phyloP scores from a whole-genome alignment of 2,888 invertebrate species.

The Timema cristinae region DNA sequence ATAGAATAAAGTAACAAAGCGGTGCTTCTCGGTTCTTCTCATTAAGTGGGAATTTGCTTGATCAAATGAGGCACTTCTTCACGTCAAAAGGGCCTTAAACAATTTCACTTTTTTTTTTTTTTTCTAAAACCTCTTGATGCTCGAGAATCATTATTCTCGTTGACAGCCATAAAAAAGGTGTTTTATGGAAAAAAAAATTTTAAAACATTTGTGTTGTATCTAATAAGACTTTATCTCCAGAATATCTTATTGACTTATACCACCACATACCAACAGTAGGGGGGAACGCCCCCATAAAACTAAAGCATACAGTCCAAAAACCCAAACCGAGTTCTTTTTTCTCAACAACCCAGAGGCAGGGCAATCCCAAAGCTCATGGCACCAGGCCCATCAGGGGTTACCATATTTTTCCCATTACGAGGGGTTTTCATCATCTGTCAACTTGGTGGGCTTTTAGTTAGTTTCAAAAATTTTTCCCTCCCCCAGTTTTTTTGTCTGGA shows the following conservation, averaged over 20 bases:
- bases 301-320: constrained; percentile 87
- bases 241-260: constrained; percentile 96
- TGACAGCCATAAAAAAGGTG: constrained; percentile 89
- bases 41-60: constrained; percentile 81
- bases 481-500: constrained; percentile 97
- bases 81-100: constrained; percentile 86
- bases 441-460: constrained; percentile 83
- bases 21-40: constrained; percentile 97
- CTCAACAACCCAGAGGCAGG: constrained; percentile 99
- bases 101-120: constrained; percentile 90
- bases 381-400: constrained; percentile 98
- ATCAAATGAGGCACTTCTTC: constrained; percentile 94
- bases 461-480: constrained; percentile 94
- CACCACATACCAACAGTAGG: constrained; percentile 96
- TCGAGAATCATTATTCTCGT: constrained; percentile 93
- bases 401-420: constrained; percentile 99
- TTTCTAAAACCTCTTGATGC: constrained; percentile 96
- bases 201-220: constrained; percentile 97
- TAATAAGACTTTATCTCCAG: constrained; percentile 92
- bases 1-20: constrained; percentile 89
- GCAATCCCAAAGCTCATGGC: constrained; percentile 99
- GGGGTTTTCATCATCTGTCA: constrained; percentile 97
- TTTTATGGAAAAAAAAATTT: constrained; percentile 93
- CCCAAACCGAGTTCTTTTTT: constrained; percentile 98
- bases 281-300: constrained; percentile 97